Base-by-base conservation (phyloP, 2,888 invertebrate species). In the Sympetrum striolatum region DNA sequence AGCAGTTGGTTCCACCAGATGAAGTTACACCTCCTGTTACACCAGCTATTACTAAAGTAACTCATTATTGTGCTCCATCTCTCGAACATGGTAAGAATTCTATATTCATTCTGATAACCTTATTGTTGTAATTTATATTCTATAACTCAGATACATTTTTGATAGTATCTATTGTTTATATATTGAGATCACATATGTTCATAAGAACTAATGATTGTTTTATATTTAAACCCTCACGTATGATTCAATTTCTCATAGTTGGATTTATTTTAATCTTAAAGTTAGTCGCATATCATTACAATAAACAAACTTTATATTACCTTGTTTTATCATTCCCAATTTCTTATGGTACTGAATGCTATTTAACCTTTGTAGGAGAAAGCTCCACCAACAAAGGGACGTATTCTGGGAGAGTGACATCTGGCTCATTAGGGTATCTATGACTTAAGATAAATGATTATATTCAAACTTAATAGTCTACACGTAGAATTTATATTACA, bases 1-100 rank as follows among this genome's bases (percentile, higher is more conserved):
- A 94, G 90, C 94, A 94, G 91, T 92, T 94, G 48, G 94, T 94
- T 14, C 93, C 94, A 79, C 93, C 93, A 44, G 94, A 93, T 35
- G 94, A 94, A 91, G 93, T 93, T 22, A 94, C 94, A 10, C 94
- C 94, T 48, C 94, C 94, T 18, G 93, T 94, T 14, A 94, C 94
- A 58, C 94, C 94, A 37, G 93, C 93, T 15, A 86, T 86, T 22
- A 86, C 86, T 22, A 86, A 86, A 60, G 86, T 86, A 37, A 86
- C 86, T 18, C 58, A 86, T 86, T 86, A 86, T 60, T 86, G 58
- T 12, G 58, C 86, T 37, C 58, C 86, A 22, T 31, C 37, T 37
- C 39, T 80, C 15, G 80, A 80, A 22, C 80, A 37, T 80, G 80
- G 80, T 39, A 80, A 22, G 80, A 31, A 39, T 12, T 35, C 22